Evolutionary conservation across 2,113 vertebrate species (phyloP), one percentile per base, ranked within the genome.

Genomic region (Nothoprocta perdicaria): DNA sequence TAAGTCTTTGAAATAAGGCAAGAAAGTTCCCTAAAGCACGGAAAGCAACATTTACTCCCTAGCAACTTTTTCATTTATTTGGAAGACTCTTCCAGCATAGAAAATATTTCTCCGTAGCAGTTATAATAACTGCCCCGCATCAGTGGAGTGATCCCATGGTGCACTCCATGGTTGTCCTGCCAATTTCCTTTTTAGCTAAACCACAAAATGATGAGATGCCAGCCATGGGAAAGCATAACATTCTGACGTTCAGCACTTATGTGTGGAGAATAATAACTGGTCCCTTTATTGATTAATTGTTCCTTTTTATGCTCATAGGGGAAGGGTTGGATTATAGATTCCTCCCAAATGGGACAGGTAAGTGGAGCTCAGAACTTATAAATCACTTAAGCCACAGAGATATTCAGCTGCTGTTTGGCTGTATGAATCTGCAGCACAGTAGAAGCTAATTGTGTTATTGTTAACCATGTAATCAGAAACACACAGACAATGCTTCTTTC

Each of bases 1-100:
- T 97, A 93, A 92, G 94, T 92, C 95, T 97, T 97, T 97, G 95
- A 97, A 97, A 96, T 94, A 95, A 94, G 88, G 83, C 74, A 88
- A 92, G 86, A 92, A 97, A 87, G 72, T 96, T 96, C 95, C 61
- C 63, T 73, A 96, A 96, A 91, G n/a, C 86, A 95, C 31, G 2
- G 88, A 97, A 96, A 79, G 80, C 77, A 96, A 91, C 84, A 90
- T 90, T 95, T 96, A 73, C 83, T 97, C 88, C 88, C 60, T 60
- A 66, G 69, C 91, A 93, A 91, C 58, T 92, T 92, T 81, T 67
- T 75, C 78, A 72, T 94, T 94, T 94, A 95, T 97, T 96, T 93
- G 55, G 75, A 96, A 96, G 92, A 3, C 14, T 89, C 86, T 95
- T 86, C 92, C 83, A 86, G 67, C 53, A 94, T 61, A 96, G 66